phyloP scores from a whole-genome alignment of 1,140 invertebrate species.

The Pemphigus obesinymphae region DNA sequence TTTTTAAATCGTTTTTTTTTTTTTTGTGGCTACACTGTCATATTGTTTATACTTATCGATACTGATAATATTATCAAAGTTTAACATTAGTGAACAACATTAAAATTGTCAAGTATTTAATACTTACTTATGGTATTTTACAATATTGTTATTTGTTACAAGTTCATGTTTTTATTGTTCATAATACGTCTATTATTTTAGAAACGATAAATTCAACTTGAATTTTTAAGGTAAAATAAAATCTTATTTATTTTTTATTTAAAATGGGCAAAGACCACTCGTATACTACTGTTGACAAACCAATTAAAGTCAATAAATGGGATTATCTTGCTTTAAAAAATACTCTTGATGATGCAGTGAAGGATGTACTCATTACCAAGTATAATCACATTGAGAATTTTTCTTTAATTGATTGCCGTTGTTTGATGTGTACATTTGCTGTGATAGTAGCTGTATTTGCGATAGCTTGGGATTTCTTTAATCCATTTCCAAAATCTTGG shows the following conservation, averaged over 20 bases:
- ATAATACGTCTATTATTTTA: background rate
- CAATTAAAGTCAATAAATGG: conserved; percentile 96
- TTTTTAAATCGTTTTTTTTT: background rate
- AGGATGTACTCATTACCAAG: conserved; percentile 80
- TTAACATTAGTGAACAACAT: conserved; percentile 1
- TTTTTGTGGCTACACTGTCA: background rate
- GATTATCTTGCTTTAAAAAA: conserved; percentile 96
- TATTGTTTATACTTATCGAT: no score
- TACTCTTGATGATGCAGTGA: conserved; percentile 94
- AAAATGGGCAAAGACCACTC: conserved; percentile 1
- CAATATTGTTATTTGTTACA: background rate
- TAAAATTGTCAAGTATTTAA: background rate
- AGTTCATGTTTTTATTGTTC: background rate
- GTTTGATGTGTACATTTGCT: conserved; percentile 84
- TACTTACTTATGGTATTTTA: background rate
- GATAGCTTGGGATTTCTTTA: conserved; percentile 89
- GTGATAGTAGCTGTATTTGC: conserved; percentile 90
- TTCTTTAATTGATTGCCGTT: conserved; percentile 81
- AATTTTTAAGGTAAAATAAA: background rate
- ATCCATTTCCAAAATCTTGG: conserved; percentile 92
- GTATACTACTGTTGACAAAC: conserved; percentile 53
- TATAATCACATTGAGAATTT: conserved; percentile 86
- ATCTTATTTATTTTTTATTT: background rate
- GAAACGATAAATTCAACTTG: background rate
- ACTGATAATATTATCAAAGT: background rate